A percentile compares a stretch with the other conserved stretches of the same genome.
Conservation (phyloP, 1,140 invertebrate species). For the Papilio aristodemus region DNA sequence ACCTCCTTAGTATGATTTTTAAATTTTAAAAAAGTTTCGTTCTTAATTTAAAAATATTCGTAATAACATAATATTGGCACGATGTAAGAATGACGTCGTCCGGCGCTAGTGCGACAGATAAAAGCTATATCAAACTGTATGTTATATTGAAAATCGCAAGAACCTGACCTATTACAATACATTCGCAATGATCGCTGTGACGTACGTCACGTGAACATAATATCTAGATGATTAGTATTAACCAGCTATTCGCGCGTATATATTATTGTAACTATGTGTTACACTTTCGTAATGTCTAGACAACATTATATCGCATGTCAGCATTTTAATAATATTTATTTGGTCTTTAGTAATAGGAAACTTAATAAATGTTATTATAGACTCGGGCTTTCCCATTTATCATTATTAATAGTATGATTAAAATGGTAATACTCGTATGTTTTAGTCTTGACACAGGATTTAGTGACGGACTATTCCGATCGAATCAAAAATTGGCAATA, state of each 20-base stretch:
- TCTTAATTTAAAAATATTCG: background rate
- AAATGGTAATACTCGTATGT: no score
- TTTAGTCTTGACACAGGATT: no score
- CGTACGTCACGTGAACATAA: conserved; percentile 21
- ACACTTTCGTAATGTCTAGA: background rate
- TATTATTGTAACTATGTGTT: conserved; percentile 2
- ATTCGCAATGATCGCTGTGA: conserved; percentile 27
- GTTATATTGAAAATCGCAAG: conserved; percentile 37
- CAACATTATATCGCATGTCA: no score
- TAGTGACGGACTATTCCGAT: no score
- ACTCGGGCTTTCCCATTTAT: no score
- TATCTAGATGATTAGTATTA: background rate
- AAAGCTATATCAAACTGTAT: background rate
- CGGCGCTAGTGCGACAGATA: background rate
- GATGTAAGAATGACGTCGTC: background rate
- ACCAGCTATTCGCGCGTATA: background rate
- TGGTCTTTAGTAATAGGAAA: no score
- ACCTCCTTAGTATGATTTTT: background rate
- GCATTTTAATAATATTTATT: no score
- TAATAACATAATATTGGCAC: background rate
- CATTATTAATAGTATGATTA: no score
- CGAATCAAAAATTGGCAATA: no score
- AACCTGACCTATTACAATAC: conserved; percentile 47
- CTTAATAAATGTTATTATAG: no score
- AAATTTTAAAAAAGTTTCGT: background rate